phyloP scores from a whole-genome alignment of 1,140 invertebrate species.

The Asobara japonica region DNA sequence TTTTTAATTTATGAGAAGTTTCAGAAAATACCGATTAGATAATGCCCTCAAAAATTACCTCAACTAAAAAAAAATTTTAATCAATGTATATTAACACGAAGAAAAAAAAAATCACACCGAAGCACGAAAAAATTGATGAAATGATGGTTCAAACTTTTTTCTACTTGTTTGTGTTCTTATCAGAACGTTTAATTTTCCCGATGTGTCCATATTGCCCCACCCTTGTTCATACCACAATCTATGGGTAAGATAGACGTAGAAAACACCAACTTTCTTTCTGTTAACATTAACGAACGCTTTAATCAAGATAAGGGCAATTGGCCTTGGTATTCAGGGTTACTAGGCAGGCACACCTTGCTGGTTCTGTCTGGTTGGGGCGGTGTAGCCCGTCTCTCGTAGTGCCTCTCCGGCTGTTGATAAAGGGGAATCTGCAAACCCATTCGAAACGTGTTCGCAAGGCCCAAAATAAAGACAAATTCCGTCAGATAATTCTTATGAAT shows the following conservation, averaged over 20 bases:
- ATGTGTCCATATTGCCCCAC: too few relatives aligned
- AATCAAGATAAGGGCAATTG: conserved; percentile 64
- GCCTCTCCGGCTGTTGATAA: conserved; percentile 68
- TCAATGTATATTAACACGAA: too few relatives aligned
- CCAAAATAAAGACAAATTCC: conserved; percentile 42
- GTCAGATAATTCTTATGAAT: conserved; percentile 23
- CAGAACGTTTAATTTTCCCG: too few relatives aligned
- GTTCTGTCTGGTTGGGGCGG: conserved; percentile 67
- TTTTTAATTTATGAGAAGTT: too few relatives aligned
- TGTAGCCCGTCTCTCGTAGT: conserved; percentile 67
- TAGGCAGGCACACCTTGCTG: conserved; percentile 68
- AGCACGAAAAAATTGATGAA: too few relatives aligned
- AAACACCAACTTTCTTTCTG: conserved; percentile 59
- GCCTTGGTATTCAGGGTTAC: conserved; percentile 63
- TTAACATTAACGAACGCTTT: conserved; percentile 64
- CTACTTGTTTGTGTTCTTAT: too few relatives aligned
- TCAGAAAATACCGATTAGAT: too few relatives aligned
- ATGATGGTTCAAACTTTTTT: too few relatives aligned
- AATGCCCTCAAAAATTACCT: too few relatives aligned
- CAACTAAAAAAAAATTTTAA: too few relatives aligned
- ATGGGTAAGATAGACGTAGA: conserved; percentile 55
- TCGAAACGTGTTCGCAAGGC: conserved; percentile 61
- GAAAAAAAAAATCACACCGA: too few relatives aligned
- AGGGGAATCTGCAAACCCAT: conserved; percentile 67
- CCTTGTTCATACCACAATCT: too few relatives aligned